Base-by-base conservation (phyloP, 2,888 invertebrate genomes). In the Brachypterus glaber region DNA sequence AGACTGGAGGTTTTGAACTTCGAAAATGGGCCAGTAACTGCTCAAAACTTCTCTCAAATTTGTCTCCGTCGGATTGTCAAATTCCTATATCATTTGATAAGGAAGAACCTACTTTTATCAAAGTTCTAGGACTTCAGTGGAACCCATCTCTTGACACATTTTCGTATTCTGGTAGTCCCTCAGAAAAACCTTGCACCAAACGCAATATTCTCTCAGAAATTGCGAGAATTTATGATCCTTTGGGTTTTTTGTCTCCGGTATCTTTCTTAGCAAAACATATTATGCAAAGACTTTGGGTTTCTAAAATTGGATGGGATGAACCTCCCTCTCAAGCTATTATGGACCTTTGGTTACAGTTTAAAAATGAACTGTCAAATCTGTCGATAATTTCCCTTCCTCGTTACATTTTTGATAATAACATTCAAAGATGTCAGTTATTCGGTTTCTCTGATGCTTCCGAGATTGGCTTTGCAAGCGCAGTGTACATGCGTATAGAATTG, bases 381-480 rank as follows among this genome's bases (percentile, higher is more conserved):
- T 30, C 35, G 9, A 13, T 12, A 7, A 11, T 35, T 15, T 33
- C 27, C 5, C 13, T 35, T 12, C 35, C 12, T 9, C 35, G 35
- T 9, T 30, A 8, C 9, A 5, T 30, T n/a, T n/a, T n/a, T n/a
- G n/a, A n/a, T n/a, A n/a, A n/a, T 5, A 32, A 39, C 14, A 15
- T n/a, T 37, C 5, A 29, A 14, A 7, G 7, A 15, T 35, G 14
- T 27, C 27, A 37, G 9, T 9, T 42, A 3, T 40, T 36, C 17
- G 46, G 42, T 1, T 46, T 44, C 21, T 32, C 26, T 11, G 39
- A 44, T 33, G 44, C 41, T 17, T 41, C 33, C 12, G 21, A 27
- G 27, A 29, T n/a, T 17, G 33, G 41, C 8, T 41, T 34, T 18
- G 41, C 8, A 29, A 31, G 7, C 17, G 30, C 13, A 17, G n/a